Evolutionary conservation across 2,113 vertebrate genomes (phyloP).

Genomic region (Oreochromis niloticus): DNA sequence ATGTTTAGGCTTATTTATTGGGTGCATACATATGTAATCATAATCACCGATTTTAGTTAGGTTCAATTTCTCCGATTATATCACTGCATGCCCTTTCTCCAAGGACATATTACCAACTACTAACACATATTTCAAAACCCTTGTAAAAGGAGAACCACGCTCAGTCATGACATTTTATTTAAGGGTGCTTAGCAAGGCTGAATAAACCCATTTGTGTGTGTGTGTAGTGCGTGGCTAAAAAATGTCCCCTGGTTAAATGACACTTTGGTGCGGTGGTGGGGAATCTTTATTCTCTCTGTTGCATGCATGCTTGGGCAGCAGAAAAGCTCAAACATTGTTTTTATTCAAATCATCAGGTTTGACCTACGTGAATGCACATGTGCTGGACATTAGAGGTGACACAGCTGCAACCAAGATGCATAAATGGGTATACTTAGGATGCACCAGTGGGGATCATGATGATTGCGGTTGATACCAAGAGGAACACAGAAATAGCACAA

Average conservation of each 20-base stretch:
- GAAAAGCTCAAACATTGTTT: not conserved
- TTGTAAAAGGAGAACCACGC: not conserved
- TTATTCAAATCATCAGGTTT: not conserved
- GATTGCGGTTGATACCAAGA: not conserved
- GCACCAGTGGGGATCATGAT: not conserved
- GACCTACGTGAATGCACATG: not conserved
- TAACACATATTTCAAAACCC: not conserved
- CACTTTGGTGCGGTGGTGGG: not conserved
- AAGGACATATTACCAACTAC: not conserved
- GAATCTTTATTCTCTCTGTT: not conserved
- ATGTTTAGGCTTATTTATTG: not conserved
- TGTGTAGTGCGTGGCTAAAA: not conserved
- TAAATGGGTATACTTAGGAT: not conserved
- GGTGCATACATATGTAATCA: not conserved
- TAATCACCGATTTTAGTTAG: not conserved
- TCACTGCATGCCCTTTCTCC: not conserved
- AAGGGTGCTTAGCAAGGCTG: not conserved
- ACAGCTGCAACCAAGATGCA: not conserved
- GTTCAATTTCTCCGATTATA: not conserved
- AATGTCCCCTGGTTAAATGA: not conserved
- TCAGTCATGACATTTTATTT: not conserved
- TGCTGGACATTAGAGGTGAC: not conserved
- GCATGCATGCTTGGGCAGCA: not conserved
- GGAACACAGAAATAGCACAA: not conserved
- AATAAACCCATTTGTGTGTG: not conserved